Evolutionary conservation across 2,888 invertebrate genomes (phyloP), one percentile per base, ranked within the genome.

Genomic region (Glyphotaelius pellucidus): DNA sequence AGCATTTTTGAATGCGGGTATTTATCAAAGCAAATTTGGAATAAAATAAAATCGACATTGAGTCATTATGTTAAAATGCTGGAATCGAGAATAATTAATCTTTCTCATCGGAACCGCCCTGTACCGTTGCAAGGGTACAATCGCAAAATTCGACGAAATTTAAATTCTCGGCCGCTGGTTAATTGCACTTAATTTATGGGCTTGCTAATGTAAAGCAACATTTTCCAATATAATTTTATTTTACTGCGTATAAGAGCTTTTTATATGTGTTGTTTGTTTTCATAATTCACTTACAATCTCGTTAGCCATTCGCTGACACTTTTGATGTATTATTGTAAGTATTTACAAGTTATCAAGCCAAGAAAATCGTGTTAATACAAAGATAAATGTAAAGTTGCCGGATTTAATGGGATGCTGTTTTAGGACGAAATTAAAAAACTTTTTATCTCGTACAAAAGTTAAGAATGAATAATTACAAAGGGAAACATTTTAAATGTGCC

Each of bases 391-490:
- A 32, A 31, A 67, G 67, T 89, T 31, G 79, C 25, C 25, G 25
- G 25, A 89, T 89, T 25, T 52, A 87, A 87, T 52, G 87, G 42
- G 87, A 32, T 84, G 11, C 31, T 83, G 83, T 83, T 83, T 42
- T 42, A 79, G 80, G 88, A 47, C 30, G 88, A 89, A 89, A 89
- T 89, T 89, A 89, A 89, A 89, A 79, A 89, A 89, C 88, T 89
- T 89, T 89, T 32, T 80, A 89, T 89, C 80, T 79, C n/a, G 3
- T 14, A 30, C 30, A 80, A 89, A 89, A 79, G 79, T 89, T 89
- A 12, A 12, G 80, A 80, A 38, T 89, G 88, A 89, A 47, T 47
- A 67, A 67, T 86, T 86, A 86, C 42, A 47, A 15, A 0, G 30
- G 35, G 86, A 25, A 86, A 47, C 86, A 86, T 30, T 86, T n/a